These are phyloP conservation scores for Acromyrmex echinatior DNA, from an alignment of 1,140 invertebrate species.

Conservation along the genomic window DNA sequence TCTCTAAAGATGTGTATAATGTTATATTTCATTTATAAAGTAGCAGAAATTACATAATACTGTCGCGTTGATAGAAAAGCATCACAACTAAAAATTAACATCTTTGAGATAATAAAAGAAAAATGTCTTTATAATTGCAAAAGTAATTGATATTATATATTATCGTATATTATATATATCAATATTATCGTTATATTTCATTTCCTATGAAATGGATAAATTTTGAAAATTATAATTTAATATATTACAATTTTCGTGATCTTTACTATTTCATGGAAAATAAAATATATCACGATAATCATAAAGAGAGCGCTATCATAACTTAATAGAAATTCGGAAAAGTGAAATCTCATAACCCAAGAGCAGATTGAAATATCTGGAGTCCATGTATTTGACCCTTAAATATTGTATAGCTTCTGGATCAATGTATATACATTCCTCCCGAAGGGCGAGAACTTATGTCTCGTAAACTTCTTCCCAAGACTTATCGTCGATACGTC, in stretches of 20 bases:
- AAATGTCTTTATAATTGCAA: too few relatives aligned
- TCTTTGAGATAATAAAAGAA: too few relatives aligned
- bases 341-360: constrained; percentile 46
- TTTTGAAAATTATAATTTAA: too few relatives aligned
- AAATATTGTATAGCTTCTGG: constrained; percentile 8
- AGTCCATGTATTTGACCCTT: not conserved
- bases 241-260: not conserved
- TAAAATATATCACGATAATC: not conserved
- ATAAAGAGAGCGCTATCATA: not conserved
- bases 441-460: constrained; percentile 43
- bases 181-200: too few relatives aligned
- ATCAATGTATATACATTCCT: constrained; percentile 15
- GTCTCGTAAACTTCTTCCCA: constrained; percentile 42
- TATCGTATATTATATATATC: too few relatives aligned
- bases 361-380: constrained; percentile 26
- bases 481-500: constrained; percentile 25
- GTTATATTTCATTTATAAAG: not conserved
- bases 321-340: constrained; percentile 47
- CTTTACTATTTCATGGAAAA: not conserved
- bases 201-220: too few relatives aligned
- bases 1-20: not conserved
- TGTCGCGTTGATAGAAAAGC: too few relatives aligned
- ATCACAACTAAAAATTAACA: too few relatives aligned
- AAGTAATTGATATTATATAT: too few relatives aligned
- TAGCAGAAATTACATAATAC: not conserved